phyloP scores from a whole-genome alignment of 2,797 vertebrate species.

The Fistularia tabacaria region DNA sequence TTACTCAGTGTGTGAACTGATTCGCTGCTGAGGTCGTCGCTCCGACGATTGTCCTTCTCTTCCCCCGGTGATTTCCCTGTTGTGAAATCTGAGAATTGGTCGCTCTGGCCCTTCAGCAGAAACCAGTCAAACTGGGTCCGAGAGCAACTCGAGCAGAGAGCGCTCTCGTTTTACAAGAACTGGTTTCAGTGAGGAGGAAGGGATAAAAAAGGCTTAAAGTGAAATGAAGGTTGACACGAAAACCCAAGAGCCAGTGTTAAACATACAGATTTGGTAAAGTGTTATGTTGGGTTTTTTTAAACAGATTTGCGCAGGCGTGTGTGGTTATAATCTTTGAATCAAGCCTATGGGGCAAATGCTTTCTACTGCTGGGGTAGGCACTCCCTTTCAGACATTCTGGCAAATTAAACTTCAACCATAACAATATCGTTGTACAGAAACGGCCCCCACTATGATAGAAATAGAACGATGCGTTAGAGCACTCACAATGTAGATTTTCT shows the following conservation, averaged over 20 bases:
- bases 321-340: constrained; percentile 19
- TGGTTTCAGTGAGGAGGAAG: constrained; percentile 5
- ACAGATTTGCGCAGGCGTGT: too few species aligned
- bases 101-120: constrained; percentile 36
- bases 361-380: constrained; percentile 31
- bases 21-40: constrained; percentile 6
- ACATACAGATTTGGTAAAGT: background rate
- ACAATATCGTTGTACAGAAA: background rate
- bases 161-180: constrained; percentile 42
- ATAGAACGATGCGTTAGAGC: too few species aligned
- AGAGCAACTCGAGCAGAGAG: constrained; percentile 14
- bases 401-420: constrained; percentile 20
- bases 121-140: constrained; percentile 63
- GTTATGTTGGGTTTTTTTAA: too few species aligned
- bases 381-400: constrained; percentile 35
- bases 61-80: constrained; percentile 25
- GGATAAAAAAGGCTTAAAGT: background rate
- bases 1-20: background rate
- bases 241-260: constrained; percentile 1
- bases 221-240: too few species aligned
- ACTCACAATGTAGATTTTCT: too few species aligned
- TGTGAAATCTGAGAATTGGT: constrained; percentile 57
- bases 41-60: background rate
- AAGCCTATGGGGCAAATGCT: constrained; percentile 35
- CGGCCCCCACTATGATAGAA: background rate